Percentiles rank a stretch among this genome's conserved stretches.
phyloP scores from a whole-genome alignment of 2,888 invertebrate genomes.

The Acronicta alni region DNA sequence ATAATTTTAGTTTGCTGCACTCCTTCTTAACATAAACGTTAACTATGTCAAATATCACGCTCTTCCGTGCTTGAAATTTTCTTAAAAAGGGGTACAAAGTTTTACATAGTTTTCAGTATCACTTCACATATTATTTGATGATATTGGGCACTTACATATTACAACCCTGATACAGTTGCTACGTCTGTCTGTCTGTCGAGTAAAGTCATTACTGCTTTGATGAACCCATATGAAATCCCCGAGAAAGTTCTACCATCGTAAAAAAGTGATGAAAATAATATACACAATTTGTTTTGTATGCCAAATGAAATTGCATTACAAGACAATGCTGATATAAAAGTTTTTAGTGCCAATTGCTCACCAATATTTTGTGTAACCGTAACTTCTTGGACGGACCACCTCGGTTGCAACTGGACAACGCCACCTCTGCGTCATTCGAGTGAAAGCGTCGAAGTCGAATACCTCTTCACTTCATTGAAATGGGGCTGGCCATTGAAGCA shows the following conservation, averaged over 20 bases:
- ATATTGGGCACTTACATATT: too few relatives aligned
- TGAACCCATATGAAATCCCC: not conserved
- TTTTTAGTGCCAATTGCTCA: conserved; percentile 43
- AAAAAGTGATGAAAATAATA: not conserved
- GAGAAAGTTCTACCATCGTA: not conserved
- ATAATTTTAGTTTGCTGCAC: too few relatives aligned
- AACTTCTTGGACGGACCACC: conserved; percentile 37
- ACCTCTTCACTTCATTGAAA: conserved; percentile 16
- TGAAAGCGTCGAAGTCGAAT: conserved; percentile 23
- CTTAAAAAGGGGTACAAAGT: too few relatives aligned
- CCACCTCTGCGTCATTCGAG: conserved; percentile 1
- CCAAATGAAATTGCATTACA: not conserved
- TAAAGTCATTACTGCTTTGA: not conserved
- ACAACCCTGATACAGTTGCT: too few relatives aligned
- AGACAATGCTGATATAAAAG: conserved; percentile 12
- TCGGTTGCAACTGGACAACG: conserved; percentile 12
- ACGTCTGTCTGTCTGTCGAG: too few relatives aligned
- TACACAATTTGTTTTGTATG: too few relatives aligned
- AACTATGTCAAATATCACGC: too few relatives aligned
- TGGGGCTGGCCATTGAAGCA: conserved; percentile 12
- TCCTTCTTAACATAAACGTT: too few relatives aligned
- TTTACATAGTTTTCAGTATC: too few relatives aligned
- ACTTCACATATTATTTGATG: too few relatives aligned
- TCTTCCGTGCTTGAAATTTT: too few relatives aligned
- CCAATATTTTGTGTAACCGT: conserved; percentile 52